Base-by-base conservation (phyloP, 2,888 invertebrate species). In the Stenodera caucasica region DNA sequence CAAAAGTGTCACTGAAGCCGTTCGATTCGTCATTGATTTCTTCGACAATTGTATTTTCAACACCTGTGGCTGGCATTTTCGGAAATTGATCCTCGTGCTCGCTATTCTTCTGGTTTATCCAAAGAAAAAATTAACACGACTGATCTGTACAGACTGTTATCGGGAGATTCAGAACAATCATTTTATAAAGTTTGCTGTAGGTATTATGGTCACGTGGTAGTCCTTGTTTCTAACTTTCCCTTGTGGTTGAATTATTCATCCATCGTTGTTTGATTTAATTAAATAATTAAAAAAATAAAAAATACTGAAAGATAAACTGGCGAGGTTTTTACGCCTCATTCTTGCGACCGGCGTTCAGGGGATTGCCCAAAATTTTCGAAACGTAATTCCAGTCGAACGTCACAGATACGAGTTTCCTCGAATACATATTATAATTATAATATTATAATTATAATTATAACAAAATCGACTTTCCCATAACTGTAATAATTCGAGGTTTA, bases 21-120 rank as follows among this genome's bases (percentile, higher is more conserved):
- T 75, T 69, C 21, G 66, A 57, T 33, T 74, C 73, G 52, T 75
- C 50, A 60, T 69, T 56, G 59, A 74, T 65, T 61, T 72, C 68
- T 45, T 68, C 65, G 49, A 69, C 53, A 26, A 40, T 30, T 30
- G 58, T 40, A n/a, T 60, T 59, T 49, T 58, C 45, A 67, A 72
- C 70, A 55, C 71, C 75, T 64, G 69, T 73, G 15, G 76, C 74
- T 23, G 77, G 78, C 78, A 78, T 78, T 54, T 65, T 66, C 32
- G 54, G 51, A 14, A 32, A n/a, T 29, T 18, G 50, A 50, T 61
- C 55, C 58, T 58, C 56, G 62, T 58, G 58, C 23, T 59, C 0
- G 6, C 26, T n/a, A n/a, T n/a, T n/a, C n/a, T 40, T 53, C 45
- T 45, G 1, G 14, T 37, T 18, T 21, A 12, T 21, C 21, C 12